Evolutionary conservation across 2,888 invertebrate species (phyloP), one percentile per base, ranked within the genome.

Genomic region (Parelbella ahira): DNA sequence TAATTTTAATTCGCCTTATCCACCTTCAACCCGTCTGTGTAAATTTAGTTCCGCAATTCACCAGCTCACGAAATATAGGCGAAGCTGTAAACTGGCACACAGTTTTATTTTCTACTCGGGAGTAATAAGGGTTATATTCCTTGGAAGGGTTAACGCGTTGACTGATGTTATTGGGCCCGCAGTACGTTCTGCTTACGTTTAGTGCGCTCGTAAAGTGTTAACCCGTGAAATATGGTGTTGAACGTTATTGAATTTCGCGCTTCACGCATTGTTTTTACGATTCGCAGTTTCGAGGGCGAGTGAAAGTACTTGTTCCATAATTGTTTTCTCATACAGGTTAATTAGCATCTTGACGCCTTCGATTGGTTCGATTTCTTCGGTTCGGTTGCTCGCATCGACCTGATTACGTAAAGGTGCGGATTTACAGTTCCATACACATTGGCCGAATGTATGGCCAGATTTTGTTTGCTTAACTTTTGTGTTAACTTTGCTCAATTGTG

Each of bases 201-300:
- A 44, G 39, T 39, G 41, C 44, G 34, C 24, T 49, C 45, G 44
- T 46, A 46, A 49, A 46, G 45, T 34, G 25, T 49, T 44, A 49
- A 44, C 44, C 34, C 41, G 46, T 45, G 46, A 49, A 49, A 46
- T 49, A 49, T 46, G 25, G 45, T 45, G 37, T 41, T 33, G 5
- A 44, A 9, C 33, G 39, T 39, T 44, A 44, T 30, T 21, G 28
- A 28, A 36, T 18, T 39, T n/a, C n/a, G n/a, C 33, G 39, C 20
- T 25, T 37, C 33, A 33, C 63, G 61, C 53, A 51, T 54, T 55
- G 50, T 47, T 53, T 53, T 58, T 53, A 43, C 38, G 48, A 51
- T 42, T 42, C 36, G 44, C 39, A 47, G 30, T 45, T 48, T 41
- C 34, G 52, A 45, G 19, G 29, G 32, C 39, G 27, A 45, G 45